Evolutionary conservation across 2,113 vertebrate species (phyloP).

Genomic region (Deroptyus accipitrinus): DNA sequence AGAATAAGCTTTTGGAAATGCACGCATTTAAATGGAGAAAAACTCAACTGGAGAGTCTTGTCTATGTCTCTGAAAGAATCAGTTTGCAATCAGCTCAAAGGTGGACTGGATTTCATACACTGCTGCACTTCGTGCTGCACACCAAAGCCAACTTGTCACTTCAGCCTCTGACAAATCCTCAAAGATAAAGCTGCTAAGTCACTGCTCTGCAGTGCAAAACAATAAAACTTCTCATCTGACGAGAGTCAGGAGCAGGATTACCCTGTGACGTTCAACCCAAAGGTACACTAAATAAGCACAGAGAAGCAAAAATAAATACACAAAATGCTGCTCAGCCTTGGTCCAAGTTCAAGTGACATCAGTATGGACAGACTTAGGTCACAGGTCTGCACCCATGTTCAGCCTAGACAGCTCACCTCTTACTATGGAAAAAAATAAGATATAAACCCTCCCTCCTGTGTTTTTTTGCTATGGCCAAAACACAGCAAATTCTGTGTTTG

Average conservation of each 20-base stretch:
- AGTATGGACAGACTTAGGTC: neutral
- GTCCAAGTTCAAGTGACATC: neutral
- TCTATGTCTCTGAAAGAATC: neutral
- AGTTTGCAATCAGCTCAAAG: neutral
- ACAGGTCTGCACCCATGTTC: neutral
- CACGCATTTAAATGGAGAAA: neutral
- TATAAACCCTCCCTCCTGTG: neutral
- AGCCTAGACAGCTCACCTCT: neutral
- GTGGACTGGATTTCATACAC: neutral
- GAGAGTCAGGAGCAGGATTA: neutral
- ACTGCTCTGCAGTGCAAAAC: neutral
- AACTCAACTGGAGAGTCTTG: neutral
- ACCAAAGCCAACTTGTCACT: neutral
- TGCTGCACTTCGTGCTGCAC: neutral
- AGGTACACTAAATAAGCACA: neutral
- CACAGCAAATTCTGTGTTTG: neutral
- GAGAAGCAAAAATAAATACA: neutral
- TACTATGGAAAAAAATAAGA: neutral
- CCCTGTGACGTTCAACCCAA: neutral
- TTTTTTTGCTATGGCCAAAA: neutral
- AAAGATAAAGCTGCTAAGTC: slow-evolving; percentile 32
- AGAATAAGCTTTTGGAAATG: neutral
- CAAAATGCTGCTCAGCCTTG: neutral
- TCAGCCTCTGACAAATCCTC: slow-evolving; percentile 37
- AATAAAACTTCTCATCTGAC: neutral